These are phyloP conservation scores for Varanus komodoensis DNA, from an alignment of 2,113 vertebrate species.

Conservation along the genomic window DNA sequence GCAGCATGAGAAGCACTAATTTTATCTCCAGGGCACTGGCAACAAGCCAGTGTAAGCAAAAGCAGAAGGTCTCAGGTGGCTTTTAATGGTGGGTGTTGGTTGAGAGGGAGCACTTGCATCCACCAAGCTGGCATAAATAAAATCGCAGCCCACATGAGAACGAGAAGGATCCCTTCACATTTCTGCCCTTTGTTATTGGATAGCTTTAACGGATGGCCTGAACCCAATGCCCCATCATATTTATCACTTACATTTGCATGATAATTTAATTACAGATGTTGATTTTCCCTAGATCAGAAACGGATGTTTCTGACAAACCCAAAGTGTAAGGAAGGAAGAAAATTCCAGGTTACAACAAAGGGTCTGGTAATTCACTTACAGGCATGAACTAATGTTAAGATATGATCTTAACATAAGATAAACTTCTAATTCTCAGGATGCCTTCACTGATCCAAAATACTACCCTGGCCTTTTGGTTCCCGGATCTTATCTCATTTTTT, in stretches of 20 bases:
- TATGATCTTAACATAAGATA: neutral
- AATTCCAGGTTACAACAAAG: neutral
- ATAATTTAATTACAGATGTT: neutral
- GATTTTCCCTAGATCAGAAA: neutral
- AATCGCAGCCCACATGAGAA: neutral
- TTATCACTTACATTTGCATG: neutral
- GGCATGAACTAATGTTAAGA: neutral
- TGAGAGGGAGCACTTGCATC: neutral
- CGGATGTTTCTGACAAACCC: neutral
- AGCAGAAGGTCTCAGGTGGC: neutral
- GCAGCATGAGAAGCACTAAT: neutral
- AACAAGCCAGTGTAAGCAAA: neutral
- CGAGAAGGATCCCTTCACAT: neutral
- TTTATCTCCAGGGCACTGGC: neutral
- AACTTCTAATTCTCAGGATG: neutral
- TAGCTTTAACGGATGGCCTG: neutral
- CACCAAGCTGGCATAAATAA: neutral
- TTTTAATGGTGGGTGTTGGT: neutral
- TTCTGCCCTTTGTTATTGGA: neutral
- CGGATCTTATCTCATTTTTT: neutral
- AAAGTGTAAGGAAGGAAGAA: neutral
- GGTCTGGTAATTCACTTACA: too few species aligned
- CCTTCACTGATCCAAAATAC: neutral
- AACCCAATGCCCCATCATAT: too few species aligned
- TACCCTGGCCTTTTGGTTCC: neutral